Percentiles rank a stretch among this genome's conserved stretches.
Conservation (phyloP, 2,797 vertebrate genomes). For the Melanotaenia boesemani region DNA sequence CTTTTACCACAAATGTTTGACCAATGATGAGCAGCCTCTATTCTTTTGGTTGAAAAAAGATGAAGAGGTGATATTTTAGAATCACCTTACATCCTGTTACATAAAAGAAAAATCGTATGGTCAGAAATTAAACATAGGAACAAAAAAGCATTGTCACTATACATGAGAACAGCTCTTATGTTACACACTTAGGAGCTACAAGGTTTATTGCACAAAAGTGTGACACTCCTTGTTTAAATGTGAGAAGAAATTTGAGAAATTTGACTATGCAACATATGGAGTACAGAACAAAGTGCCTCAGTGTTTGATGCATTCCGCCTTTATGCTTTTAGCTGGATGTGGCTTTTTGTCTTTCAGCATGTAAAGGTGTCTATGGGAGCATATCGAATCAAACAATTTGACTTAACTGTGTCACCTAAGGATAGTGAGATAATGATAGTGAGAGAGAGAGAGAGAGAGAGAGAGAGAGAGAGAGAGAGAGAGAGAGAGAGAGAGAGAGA, state of each 20-base stretch:
- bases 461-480: too few relatives aligned
- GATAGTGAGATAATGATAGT: not conserved
- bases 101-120: slow-evolving; percentile 22
- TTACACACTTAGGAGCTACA: slow-evolving; percentile 20
- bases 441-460: not conserved
- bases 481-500: too few relatives aligned
- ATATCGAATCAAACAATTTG: not conserved
- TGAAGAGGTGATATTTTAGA: not conserved
- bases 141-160: slow-evolving; percentile 1
- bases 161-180: slow-evolving; percentile 3
- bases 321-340: not conserved
- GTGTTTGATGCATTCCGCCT: slow-evolving; percentile 11
- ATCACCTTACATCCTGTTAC: slow-evolving; percentile 10
- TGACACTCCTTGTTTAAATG: slow-evolving; percentile 3
- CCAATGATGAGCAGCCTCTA: not conserved
- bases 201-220: slow-evolving; percentile 5
- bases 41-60: not conserved
- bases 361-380: not conserved
- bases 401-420: slow-evolving; percentile 2
- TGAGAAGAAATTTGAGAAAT: slow-evolving; percentile 22
- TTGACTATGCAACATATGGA: not conserved
- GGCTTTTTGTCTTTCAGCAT: not conserved
- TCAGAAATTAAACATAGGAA: slow-evolving; percentile 1
- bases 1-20: not conserved
- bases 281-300: not conserved